phyloP scores from a whole-genome alignment of 2,888 invertebrate species.

The Hofmannophila pseudospretella region DNA sequence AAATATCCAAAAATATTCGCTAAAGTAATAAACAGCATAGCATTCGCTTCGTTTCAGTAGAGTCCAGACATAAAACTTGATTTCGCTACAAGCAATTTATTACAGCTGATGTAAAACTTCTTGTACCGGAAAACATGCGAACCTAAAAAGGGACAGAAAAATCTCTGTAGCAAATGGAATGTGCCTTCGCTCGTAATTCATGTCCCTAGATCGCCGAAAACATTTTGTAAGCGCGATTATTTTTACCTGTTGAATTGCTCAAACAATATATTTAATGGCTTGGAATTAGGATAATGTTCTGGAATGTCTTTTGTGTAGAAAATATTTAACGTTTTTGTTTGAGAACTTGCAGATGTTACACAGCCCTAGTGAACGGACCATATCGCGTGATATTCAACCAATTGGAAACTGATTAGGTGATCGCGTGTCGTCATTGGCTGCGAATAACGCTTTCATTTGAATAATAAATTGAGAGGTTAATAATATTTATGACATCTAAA shows the following conservation, averaged over 20 bases:
- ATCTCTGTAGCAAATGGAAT: slow-evolving; percentile 28
- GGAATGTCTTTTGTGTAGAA: background rate
- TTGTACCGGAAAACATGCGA: slow-evolving; percentile 34
- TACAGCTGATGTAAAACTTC: slow-evolving; percentile 36
- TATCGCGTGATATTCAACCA: background rate
- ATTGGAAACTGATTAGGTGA: background rate
- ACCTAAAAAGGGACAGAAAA: slow-evolving; percentile 26
- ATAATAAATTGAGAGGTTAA: too few species aligned
- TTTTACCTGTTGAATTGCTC: slow-evolving; percentile 51
- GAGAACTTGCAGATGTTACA: background rate
- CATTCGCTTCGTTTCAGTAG: background rate
- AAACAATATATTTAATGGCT: slow-evolving; percentile 39
- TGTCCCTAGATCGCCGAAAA: slow-evolving; percentile 24
- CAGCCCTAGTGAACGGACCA: background rate
- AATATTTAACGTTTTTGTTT: background rate
- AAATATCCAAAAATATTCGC: too few species aligned
- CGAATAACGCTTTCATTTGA: background rate
- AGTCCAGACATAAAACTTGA: slow-evolving; percentile 22
- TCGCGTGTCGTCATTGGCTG: background rate
- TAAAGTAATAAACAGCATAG: background rate
- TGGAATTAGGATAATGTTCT: slow-evolving; percentile 39
- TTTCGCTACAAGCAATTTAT: slow-evolving; percentile 39
- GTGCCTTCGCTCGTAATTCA: slow-evolving; percentile 29
- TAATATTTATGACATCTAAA: too few species aligned
- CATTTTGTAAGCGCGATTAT: slow-evolving; percentile 30